phyloP scores from a whole-genome alignment of 2,797 vertebrate genomes.

The Tiaroga cobitis region DNA sequence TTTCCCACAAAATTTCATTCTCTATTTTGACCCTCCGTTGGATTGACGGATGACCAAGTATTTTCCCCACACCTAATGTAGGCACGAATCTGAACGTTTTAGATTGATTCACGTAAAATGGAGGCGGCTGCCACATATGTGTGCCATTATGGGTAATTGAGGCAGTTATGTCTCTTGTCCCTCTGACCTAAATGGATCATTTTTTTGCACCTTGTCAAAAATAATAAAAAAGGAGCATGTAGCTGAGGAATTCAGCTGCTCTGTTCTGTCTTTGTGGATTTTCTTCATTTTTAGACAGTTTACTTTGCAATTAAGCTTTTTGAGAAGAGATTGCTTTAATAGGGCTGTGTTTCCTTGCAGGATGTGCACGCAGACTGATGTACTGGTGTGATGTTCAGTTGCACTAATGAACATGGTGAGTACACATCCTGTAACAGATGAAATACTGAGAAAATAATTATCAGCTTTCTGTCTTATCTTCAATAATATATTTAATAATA shows the following conservation, averaged over 20 bases:
- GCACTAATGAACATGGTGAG: not conserved
- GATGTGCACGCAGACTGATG: not conserved
- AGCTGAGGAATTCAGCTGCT: conserved; percentile 53
- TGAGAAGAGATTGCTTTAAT: conserved; percentile 23
- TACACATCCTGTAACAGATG: conserved; percentile 15
- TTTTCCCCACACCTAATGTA: conserved; percentile 60
- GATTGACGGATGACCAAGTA: conserved; percentile 54
- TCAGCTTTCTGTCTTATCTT: not conserved
- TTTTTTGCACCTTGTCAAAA: conserved; percentile 77
- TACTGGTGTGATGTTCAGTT: conserved; percentile 12
- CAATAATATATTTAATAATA: not conserved
- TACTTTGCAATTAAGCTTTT: conserved; percentile 58
- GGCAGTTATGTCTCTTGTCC: conserved; percentile 76
- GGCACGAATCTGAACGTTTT: conserved; percentile 65
- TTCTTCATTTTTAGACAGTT: conserved; percentile 60
- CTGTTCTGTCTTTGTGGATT: conserved; percentile 51
- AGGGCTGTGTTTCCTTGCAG: conserved; percentile 24
- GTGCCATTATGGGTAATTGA: conserved; percentile 79
- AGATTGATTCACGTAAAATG: conserved; percentile 71
- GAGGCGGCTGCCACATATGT: conserved; percentile 71
- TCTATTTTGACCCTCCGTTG: conserved; percentile 51
- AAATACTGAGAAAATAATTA: conserved; percentile 20
- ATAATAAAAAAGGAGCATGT: conserved; percentile 72
- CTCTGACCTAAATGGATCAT: conserved; percentile 74
- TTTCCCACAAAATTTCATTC: conserved; percentile 46